These are phyloP conservation scores for Chloropsis cyanopogon DNA, from an alignment of 2,113 vertebrate species.

Conservation along the genomic window DNA sequence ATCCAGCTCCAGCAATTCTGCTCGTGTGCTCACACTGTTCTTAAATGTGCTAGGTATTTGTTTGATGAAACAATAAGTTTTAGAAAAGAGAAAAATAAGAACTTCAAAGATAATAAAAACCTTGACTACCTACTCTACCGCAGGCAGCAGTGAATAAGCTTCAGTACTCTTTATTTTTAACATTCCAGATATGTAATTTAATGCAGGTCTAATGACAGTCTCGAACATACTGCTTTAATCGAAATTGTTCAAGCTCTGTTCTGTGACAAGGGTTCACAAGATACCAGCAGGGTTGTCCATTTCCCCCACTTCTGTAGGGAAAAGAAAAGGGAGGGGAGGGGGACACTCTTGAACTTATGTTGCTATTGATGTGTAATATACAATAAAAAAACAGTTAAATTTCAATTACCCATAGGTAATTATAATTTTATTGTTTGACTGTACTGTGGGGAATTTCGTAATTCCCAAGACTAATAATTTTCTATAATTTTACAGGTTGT, in stretches of 20 bases:
- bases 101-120: constrained; percentile 77
- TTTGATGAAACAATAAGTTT: constrained; percentile 75
- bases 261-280: constrained; percentile 76
- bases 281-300: constrained; percentile 75
- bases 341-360: constrained; percentile 77
- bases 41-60: constrained; percentile 72
- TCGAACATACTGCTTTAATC: constrained; percentile 78
- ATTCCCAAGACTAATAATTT: constrained; percentile 85
- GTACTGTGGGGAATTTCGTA: constrained; percentile 80
- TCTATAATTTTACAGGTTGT: constrained; percentile 85
- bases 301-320: constrained; percentile 69
- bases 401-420: constrained; percentile 85
- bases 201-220: constrained; percentile 79
- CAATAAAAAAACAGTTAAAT: constrained; percentile 85
- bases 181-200: constrained; percentile 81
- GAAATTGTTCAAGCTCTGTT: constrained; percentile 74
- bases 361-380: constrained; percentile 84
- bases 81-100: constrained; percentile 73
- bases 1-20: constrained; percentile 59
- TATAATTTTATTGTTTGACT: constrained; percentile 86
- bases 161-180: constrained; percentile 78
- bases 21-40: constrained; percentile 51
- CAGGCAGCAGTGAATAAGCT: constrained; percentile 72
- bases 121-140: constrained; percentile 70
- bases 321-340: constrained; percentile 55